Conservation (phyloP, 2,888 invertebrate species). For the Metallyticus violacea region DNA sequence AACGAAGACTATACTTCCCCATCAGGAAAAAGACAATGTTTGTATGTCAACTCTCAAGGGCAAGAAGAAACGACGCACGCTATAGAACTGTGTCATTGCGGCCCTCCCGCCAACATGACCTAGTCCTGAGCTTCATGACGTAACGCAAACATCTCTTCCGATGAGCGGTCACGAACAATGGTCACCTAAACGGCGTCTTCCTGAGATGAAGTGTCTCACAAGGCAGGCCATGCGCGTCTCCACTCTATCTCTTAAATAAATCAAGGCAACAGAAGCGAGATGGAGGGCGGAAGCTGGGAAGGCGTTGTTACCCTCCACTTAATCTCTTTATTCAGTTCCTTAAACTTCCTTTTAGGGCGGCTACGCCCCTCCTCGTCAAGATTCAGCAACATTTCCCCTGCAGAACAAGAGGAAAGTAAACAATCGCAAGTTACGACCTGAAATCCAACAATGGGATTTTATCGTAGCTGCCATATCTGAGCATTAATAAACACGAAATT, state of each 20-base stretch:
- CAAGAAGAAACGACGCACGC: no score
- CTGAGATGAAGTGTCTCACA: neutral
- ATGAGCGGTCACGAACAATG: neutral
- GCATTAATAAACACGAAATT: no score
- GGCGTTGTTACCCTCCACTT: neutral
- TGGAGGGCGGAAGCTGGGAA: neutral
- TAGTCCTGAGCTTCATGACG: neutral
- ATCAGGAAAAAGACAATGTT: no score
- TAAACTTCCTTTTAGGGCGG: neutral
- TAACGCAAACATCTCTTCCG: neutral
- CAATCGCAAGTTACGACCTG: no score
- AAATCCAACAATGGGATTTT: no score
- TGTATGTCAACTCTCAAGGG: no score
- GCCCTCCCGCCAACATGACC: no score
- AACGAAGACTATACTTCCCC: no score
- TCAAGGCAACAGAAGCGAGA: neutral
- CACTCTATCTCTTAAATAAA: no score
- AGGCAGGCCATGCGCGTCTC: neutral
- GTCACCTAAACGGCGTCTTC: neutral
- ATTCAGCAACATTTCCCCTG: neutral
- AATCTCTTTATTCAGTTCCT: neutral
- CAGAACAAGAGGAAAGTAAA: no score
- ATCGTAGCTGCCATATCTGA: no score
- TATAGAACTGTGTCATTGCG: neutral
- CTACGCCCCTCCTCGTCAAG: neutral